Percentiles rank a stretch among this genome's conserved stretches.
These are phyloP conservation scores for Syncerus caffer DNA, from an alignment of 2,797 vertebrate species.

Conservation along the genomic window DNA sequence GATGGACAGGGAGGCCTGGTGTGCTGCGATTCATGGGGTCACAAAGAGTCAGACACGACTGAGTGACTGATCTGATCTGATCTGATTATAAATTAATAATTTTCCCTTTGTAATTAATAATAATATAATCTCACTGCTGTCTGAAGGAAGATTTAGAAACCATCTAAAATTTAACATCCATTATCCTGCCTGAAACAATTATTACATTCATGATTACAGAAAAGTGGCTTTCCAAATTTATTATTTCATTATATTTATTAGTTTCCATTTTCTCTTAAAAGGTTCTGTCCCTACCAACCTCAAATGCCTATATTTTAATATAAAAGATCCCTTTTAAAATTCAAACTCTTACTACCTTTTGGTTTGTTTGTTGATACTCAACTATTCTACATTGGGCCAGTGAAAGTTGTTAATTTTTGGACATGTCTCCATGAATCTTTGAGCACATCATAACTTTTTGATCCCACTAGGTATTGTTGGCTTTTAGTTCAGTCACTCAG, in stretches of 20 bases:
- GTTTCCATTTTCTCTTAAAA: not conserved
- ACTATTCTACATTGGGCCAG: not conserved
- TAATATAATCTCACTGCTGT: not conserved
- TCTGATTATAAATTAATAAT: not conserved
- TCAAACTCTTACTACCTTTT: not conserved
- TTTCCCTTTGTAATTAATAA: not conserved
- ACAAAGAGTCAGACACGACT: too few relatives aligned
- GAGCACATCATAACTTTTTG: not conserved
- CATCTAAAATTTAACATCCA: not conserved
- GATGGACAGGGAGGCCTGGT: too few relatives aligned
- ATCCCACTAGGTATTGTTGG: too few relatives aligned
- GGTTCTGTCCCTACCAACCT: not conserved
- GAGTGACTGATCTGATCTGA: too few relatives aligned
- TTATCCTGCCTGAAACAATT: not conserved
- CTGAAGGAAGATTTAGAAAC: not conserved
- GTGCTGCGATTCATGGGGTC: too few relatives aligned
- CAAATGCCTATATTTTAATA: not conserved
- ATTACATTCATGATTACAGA: not conserved
- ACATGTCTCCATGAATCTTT: not conserved
- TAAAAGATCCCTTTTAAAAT: not conserved
- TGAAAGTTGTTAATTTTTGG: not conserved
- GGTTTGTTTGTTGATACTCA: not conserved
- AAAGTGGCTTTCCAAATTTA: not conserved
- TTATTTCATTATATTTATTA: not conserved
- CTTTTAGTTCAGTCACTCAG: not conserved